Evolutionary conservation across 2,888 invertebrate genomes (phyloP), one percentile per base, ranked within the genome.

Genomic region (Deladenus siricidicola): DNA sequence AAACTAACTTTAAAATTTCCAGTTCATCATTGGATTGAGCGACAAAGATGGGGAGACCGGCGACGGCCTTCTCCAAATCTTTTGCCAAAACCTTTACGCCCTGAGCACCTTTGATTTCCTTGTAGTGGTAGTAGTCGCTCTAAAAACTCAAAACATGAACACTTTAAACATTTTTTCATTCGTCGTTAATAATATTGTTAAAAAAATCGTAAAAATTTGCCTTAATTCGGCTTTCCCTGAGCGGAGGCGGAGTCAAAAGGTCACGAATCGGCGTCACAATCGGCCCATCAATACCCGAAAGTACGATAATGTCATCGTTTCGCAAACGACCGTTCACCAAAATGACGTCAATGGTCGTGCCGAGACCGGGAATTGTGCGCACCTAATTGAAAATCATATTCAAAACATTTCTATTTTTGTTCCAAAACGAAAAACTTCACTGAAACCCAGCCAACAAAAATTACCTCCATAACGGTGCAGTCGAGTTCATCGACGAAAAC

Each of bases 71-170:
- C 80, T 99, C 98, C 72, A 99, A 82, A 79, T 96, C 93, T 79
- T 96, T 98, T 3, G 91, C 98, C 2, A 94, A 89, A 63, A 99
- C 89, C 83, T 99, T 99, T 3, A 98, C 91, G 63, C 98, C 98
- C 79, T 96, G 94, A 0, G 99, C 94, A 1, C 91, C 99, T 71
- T 87, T 85, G 1, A 99, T 87, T 82, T 90, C 90, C 79, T 91
- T 92, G 82, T 90, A 85, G 80, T 96, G 93, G 44, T 90, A 86
- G 79, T 94, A 98, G 0, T 82, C 82, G 66, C 80, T 82, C 82
- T 84, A 71, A 1, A 61, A 60, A 19, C 10, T 57, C 21, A n/a
- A 47, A 43, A 28, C 10, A 59, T 60, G 6, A 24, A 4, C 26
- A 50, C 6, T 10, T 23, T n/a, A n/a, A 47, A 21, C 24, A 21